Evolutionary conservation across 2,888 invertebrate species (phyloP), one percentile per base, ranked within the genome.

Genomic region (Melitaea athalia): DNA sequence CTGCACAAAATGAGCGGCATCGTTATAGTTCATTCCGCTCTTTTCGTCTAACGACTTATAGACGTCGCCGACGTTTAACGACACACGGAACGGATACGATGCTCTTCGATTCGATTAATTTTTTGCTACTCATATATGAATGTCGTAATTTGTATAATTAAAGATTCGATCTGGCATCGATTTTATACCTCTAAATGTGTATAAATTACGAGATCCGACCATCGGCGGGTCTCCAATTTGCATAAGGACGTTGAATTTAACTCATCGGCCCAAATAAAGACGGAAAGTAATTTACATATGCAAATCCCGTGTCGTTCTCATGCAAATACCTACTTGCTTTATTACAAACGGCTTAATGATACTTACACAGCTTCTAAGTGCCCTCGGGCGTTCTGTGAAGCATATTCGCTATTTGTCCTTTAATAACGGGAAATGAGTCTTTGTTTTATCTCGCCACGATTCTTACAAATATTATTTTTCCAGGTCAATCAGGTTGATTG

Each of bases 211-310:
- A 74, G 68, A 73, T 71, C 60, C 73, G 69, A 60, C 67, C 71
- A 70, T 74, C 73, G 74, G 70, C 75, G 78, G 79, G 78, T 80
- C 77, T 67, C 78, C 63, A 76, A 88, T 89, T 89, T 84, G 81
- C 89, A 88, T 87, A 86, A 88, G 84, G 84, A 86, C 84, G 78
- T 77, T 76, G 82, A 85, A 82, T 86, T 85, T 85, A 85, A 85
- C 85, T 87, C 86, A 86, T 83, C 85, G 85, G 84, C 84, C 87
- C 87, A 87, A 91, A 89, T 89, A 89, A 89, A 89, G 89, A 85
- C 86, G 85, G 85, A 87, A 85, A 86, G 85, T 84, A 82, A 92
- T 91, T 92, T 91, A 85, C 91, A 92, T 92, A 92, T 91, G 91
- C 88, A 90, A 92, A 92, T 92, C 85, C 63, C 81, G 81, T 80